Evolutionary conservation across 2,113 vertebrate genomes (phyloP).

Genomic region (Myotis lucifugus): DNA sequence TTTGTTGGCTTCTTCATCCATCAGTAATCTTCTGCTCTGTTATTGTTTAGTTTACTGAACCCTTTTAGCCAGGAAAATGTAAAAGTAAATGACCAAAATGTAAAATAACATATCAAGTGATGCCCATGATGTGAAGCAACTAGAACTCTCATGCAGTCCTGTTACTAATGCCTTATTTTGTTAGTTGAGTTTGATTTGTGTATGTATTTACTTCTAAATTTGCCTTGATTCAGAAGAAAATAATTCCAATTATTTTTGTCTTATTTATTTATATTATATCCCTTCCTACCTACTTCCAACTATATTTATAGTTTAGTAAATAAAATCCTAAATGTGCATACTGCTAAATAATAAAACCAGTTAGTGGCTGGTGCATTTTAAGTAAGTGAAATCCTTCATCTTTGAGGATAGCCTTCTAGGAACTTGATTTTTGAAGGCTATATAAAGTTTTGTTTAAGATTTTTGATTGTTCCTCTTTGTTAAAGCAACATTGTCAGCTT

Average conservation of each 20-base stretch:
- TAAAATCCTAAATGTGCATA: background rate
- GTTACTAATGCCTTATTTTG: background rate
- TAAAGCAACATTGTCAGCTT: background rate
- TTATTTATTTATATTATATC: background rate
- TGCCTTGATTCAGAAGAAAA: background rate
- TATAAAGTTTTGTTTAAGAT: background rate
- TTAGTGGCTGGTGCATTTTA: background rate
- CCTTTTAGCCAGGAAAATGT: background rate
- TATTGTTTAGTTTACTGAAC: background rate
- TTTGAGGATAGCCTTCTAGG: background rate
- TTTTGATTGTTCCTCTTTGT: background rate
- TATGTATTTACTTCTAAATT: background rate
- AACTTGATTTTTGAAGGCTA: conserved; percentile 31
- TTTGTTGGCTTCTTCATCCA: background rate
- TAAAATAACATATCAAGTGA: background rate
- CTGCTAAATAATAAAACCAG: background rate
- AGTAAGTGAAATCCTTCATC: background rate
- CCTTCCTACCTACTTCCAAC: background rate
- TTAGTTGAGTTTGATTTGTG: background rate
- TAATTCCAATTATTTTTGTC: background rate
- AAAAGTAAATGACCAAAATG: background rate
- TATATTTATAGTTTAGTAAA: conserved; percentile 10
- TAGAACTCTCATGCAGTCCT: background rate
- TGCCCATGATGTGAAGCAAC: background rate
- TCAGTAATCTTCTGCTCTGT: background rate